Base-by-base conservation (phyloP, 2,888 invertebrate species). In the Rhyacophila evoluta region DNA sequence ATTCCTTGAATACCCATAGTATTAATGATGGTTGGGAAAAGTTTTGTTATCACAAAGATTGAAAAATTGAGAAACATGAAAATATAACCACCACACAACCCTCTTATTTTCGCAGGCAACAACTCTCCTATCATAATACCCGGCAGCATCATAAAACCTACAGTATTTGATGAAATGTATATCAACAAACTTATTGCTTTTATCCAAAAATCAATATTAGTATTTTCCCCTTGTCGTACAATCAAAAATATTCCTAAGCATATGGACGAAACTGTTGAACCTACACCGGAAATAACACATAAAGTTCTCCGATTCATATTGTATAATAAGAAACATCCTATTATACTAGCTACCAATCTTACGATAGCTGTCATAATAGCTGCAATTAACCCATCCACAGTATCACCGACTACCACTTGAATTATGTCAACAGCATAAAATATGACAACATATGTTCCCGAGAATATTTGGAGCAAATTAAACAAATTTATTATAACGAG, bases 381-480 rank as follows among this genome's bases (percentile, higher is more conserved):
- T 0, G 93, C 93, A 78, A 90, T 84, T 80, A 91, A 91, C 68
- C 87, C 87, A 82, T 91, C 88, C 15, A 89, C 82, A 6, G 89
- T 85, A 80, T 91, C 91, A 2, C 91, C 91, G 77, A 91, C 87
- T 74, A 89, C 86, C 77, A 92, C 91, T 5, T 90, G 87, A 6
- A 95, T 89, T 77, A 95, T 93, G 83, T 94, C 93, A 0, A 94
- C 93, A 0, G 94, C 95, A 84, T 95, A 95, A 87, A 95, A 95
- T 76, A 95, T 93, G 77, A 95, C 92, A 11, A 95, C 89, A 84
- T 94, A 95, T 15, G 94, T 94, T 72, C 95, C 95, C 2, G 94
- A 93, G 41, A 93, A 87, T 82, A 94, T 92, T 85, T 95, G 94
- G 81, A 95, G 89, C 83, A 93, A 86, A 85, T 94, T 93, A 87